Evolutionary conservation across 2,888 invertebrate species (phyloP), one percentile per base, ranked within the genome.

Genomic region (Philaethria dido): DNA sequence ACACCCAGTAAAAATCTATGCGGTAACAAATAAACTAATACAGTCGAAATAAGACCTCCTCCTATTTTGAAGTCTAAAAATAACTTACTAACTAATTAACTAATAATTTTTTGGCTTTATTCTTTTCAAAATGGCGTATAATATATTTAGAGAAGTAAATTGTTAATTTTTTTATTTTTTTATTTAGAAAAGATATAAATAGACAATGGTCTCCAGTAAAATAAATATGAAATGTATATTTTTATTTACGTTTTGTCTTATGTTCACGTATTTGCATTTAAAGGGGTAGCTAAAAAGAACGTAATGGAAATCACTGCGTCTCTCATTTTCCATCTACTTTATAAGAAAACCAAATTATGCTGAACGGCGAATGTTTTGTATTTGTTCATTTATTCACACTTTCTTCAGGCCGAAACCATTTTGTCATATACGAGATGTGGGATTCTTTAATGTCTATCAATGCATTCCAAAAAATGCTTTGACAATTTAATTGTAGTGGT

Each of bases 401-500:
- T 39, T 39, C 13, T 13, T 39, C 2, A 39, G 1, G 39, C 13
- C 13, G 13, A 11, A 39, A 39, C 1, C 20, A 13, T 20, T 14
- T 20, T 13, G 47, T 47, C 20, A 47, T n/a, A n/a, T n/a, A n/a
- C n/a, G n/a, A n/a, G n/a, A n/a, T n/a, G n/a, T n/a, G n/a, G 14
- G 13, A n/a, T 50, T 25, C n/a, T n/a, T n/a, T 33, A 25, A 11
- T 33, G 11, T 11, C 29, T 4, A 1, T 52, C 16, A 16, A 9
- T 52, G 29, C 11, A 52, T 52, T 52, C 16, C 9, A 14, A 50
- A n/a, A 52, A 52, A 52, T 52, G 11, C 50, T 29, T 29, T 16
- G 29, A 33, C 29, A 18, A 33, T 33, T 42, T 22, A 20, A 66
- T 60, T 63, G 61, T 67, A 69, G 55, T 69, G 42, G 45, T 57